Evolutionary conservation across 2,888 invertebrate genomes (phyloP).

Genomic region (Drosophila vallismaia): DNA sequence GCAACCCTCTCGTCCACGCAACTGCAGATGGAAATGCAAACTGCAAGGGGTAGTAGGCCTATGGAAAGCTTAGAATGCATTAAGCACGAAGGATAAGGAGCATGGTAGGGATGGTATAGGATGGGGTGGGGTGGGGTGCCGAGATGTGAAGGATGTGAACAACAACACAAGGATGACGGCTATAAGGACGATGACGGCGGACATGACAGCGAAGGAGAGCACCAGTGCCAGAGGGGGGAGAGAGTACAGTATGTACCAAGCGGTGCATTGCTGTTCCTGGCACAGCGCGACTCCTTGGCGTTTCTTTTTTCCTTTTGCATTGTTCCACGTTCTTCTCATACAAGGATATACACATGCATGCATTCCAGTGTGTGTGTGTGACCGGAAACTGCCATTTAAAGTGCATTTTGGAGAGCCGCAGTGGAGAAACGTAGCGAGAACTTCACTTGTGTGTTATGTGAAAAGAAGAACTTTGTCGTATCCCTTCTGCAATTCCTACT

Average conservation of each 20-base stretch:
- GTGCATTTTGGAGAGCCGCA: conserved; percentile 78
- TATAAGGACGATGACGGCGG: conserved; percentile 52
- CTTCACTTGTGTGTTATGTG: conserved; percentile 69
- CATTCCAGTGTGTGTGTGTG: conserved; percentile 52
- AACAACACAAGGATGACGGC: conserved; percentile 48
- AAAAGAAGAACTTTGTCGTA: conserved; percentile 61
- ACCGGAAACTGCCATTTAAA: conserved; percentile 83
- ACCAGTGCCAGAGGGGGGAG: conserved; percentile 31
- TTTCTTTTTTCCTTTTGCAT: conserved; percentile 53
- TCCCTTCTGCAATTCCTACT: conserved; percentile 2
- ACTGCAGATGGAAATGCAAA: conserved; percentile 36
- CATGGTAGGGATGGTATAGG: not conserved
- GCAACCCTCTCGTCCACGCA: conserved; percentile 16
- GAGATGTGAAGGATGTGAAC: conserved; percentile 56
- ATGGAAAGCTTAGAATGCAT: conserved; percentile 59
- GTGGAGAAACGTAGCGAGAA: conserved; percentile 28
- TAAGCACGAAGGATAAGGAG: conserved; percentile 31
- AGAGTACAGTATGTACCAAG: conserved; percentile 82
- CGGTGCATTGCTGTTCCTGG: conserved; percentile 77
- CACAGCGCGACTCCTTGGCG: conserved; percentile 69
- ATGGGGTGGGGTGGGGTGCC: conserved; percentile 14
- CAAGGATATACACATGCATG: conserved; percentile 52
- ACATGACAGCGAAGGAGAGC: conserved; percentile 60
- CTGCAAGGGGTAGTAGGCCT: conserved; percentile 71
- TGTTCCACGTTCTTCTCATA: conserved; percentile 61